A percentile compares a stretch with the other conserved stretches of the same genome.
phyloP scores from a whole-genome alignment of 2,797 vertebrate species.

The Spea hammondii region DNA sequence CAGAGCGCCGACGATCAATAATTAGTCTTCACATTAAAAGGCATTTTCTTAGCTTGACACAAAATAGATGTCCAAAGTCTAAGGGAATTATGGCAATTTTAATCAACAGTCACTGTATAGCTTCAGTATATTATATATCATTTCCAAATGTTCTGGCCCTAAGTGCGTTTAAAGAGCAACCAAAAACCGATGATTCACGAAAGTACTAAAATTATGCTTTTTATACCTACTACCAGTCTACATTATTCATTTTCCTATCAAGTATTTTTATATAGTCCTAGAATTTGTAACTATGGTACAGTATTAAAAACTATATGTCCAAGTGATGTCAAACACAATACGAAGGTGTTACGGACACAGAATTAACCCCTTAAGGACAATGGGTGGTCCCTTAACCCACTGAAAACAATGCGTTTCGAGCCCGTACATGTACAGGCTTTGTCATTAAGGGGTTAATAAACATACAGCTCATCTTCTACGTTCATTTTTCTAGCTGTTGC shows the following conservation, averaged over 20 bases:
- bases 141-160: slow-evolving; percentile 33
- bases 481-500: too few relatives aligned
- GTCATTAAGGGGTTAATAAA: too few relatives aligned
- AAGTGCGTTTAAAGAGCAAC: slow-evolving; percentile 25
- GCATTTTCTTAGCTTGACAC: slow-evolving; percentile 64
- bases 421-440: too few relatives aligned
- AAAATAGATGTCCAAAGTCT: slow-evolving; percentile 58
- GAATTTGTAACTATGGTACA: neutral
- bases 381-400: too few relatives aligned
- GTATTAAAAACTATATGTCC: neutral
- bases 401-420: too few relatives aligned
- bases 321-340: too few relatives aligned
- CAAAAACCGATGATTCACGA: slow-evolving; percentile 39
- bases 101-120: slow-evolving; percentile 51
- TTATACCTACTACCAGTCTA: neutral
- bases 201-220: slow-evolving; percentile 21
- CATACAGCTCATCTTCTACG: too few relatives aligned
- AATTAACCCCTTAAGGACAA: too few relatives aligned
- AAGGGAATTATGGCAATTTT: slow-evolving; percentile 32
- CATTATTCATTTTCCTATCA: neutral
- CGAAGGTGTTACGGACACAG: too few relatives aligned
- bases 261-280: neutral
- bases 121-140: slow-evolving; percentile 41
- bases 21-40: slow-evolving; percentile 73
- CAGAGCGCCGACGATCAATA: slow-evolving; percentile 63